Evolutionary conservation across 2,888 invertebrate genomes (phyloP), one percentile per base, ranked within the genome.

Genomic region (Epiblema foenella): DNA sequence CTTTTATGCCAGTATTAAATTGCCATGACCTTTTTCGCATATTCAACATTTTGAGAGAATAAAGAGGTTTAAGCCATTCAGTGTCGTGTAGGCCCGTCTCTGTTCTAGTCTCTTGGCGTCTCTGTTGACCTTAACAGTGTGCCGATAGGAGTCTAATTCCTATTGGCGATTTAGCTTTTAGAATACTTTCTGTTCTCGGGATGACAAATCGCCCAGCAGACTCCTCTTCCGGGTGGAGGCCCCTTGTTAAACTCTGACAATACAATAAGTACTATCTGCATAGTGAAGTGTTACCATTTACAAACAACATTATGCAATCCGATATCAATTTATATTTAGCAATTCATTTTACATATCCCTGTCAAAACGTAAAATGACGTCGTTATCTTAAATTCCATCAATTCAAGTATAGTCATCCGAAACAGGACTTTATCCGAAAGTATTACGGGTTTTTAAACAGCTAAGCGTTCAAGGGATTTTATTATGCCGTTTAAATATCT

Each of bases 401-500:
- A 42, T 39, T 20, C 59, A 24, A 42, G 37, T 68, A n/a, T 39
- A 65, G n/a, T 51, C 65, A 54, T 20, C 10, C 33, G 37, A 59
- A 70, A 56, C 54, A 20, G 24, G 46, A 66, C 70, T 65, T 66
- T 67, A 71, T 62, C 42, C 29, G 39, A 37, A 37, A 39, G 58
- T 63, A 33, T 63, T 57, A 58, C 15, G 42, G 33, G 63, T 42
- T 59, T 42, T 64, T 64, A 63, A 68, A 62, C 51, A 77, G 74
- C 71, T 74, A 74, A 75, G 71, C 75, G 73, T 76, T 72, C 74
- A 58, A 74, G 66, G 75, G 24, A 59, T 67, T 68, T 49, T 59
- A 68, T 69, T 75, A 51, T 69, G 63, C 68, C 71, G 62, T 75
- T 73, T 69, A 71, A 78, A 80, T 83, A 79, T 81, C 80, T 82